These are phyloP conservation scores for Anseranas semipalmata DNA, from an alignment of 2,113 vertebrate species.

Conservation along the genomic window DNA sequence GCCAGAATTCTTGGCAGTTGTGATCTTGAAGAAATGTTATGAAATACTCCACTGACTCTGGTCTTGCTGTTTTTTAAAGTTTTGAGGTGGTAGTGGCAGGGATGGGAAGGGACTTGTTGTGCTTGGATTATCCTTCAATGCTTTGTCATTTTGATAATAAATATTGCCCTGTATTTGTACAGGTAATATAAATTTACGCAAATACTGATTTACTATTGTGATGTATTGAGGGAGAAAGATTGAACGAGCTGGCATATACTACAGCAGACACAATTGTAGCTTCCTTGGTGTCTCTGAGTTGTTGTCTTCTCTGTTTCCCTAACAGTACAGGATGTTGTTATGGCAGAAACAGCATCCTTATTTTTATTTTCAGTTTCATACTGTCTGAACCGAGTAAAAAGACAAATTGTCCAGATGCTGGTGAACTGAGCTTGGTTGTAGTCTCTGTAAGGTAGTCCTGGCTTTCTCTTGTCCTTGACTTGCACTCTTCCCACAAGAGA, in stretches of 20 bases:
- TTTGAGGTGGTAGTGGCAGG: not conserved
- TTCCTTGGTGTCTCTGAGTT: not conserved
- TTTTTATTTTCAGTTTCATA: not conserved
- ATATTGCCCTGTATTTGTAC: not conserved
- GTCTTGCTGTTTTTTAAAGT: not conserved
- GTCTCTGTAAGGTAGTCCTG: not conserved
- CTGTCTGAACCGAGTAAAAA: not conserved
- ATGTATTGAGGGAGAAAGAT: not conserved
- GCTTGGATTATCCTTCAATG: not conserved
- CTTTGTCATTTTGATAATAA: not conserved
- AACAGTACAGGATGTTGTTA: not conserved
- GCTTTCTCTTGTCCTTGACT: not conserved
- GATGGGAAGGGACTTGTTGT: not conserved
- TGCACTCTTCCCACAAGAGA: not conserved
- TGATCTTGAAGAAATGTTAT: not conserved
- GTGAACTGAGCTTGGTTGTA: not conserved
- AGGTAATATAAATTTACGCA: not conserved
- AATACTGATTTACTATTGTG: not conserved
- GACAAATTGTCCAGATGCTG: not conserved
- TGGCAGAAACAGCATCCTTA: not conserved
- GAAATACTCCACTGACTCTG: not conserved
- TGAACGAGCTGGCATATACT: not conserved
- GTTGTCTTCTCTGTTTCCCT: not conserved
- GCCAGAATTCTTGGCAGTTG: not conserved
- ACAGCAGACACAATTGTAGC: not conserved